Evolutionary conservation across 2,888 invertebrate species (phyloP).

Genomic region (Dolichomitus sp.): DNA sequence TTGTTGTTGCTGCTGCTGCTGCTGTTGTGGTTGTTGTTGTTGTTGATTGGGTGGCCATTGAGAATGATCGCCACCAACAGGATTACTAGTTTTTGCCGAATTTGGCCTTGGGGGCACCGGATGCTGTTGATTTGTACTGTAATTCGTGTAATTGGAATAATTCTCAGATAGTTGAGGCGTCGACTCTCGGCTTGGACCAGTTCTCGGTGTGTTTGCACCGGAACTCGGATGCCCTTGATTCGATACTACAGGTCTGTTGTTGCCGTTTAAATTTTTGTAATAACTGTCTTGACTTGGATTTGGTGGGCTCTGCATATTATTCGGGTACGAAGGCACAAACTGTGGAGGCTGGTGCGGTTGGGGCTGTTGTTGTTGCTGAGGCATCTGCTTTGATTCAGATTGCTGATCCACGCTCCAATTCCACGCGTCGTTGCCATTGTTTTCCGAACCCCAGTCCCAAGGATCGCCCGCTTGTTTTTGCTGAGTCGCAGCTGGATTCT

Average conservation of each 20-base stretch:
- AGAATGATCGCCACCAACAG: slow-evolving; percentile 44
- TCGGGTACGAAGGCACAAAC: slow-evolving; percentile 73
- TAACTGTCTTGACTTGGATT: slow-evolving; percentile 78
- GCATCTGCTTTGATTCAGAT: slow-evolving; percentile 73
- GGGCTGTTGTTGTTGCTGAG: slow-evolving; percentile 57
- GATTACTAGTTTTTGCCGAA: slow-evolving; percentile 47
- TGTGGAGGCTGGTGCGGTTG: slow-evolving; percentile 61
- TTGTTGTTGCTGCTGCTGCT: slow-evolving; percentile 30
- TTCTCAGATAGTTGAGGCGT: slow-evolving; percentile 76
- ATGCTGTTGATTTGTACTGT: slow-evolving; percentile 72
- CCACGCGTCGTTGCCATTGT: slow-evolving; percentile 82
- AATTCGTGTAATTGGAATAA: slow-evolving; percentile 77
- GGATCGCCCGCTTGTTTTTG: slow-evolving; percentile 75
- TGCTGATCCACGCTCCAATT: slow-evolving; percentile 84
- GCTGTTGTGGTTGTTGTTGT: slow-evolving; percentile 40
- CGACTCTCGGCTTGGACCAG: slow-evolving; percentile 71
- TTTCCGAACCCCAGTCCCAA: slow-evolving; percentile 81
- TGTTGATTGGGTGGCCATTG: slow-evolving; percentile 61
- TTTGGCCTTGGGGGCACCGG: slow-evolving; percentile 57
- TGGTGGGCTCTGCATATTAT: slow-evolving; percentile 74
- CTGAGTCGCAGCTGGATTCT: slow-evolving; percentile 70
- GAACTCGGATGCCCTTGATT: slow-evolving; percentile 72
- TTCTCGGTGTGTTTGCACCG: slow-evolving; percentile 69
- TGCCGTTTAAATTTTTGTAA: slow-evolving; percentile 82
- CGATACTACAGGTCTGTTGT: slow-evolving; percentile 73